These are phyloP conservation scores for Sphinx pinastri DNA, from an alignment of 2,888 invertebrate species.

Conservation along the genomic window DNA sequence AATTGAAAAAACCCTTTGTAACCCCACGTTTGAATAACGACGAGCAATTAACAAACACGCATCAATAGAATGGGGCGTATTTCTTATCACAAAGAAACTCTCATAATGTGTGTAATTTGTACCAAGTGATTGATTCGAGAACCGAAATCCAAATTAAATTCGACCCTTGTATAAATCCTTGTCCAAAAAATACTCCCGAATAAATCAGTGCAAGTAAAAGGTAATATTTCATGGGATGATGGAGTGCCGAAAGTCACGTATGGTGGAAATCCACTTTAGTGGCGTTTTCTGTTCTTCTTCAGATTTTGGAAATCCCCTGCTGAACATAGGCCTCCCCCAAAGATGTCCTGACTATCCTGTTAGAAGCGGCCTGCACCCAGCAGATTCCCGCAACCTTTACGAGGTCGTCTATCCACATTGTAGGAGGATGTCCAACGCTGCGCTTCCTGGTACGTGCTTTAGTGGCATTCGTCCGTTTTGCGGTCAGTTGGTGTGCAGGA, in stretches of 20 bases:
- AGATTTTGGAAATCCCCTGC: too few relatives aligned
- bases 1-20: background rate
- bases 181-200: background rate
- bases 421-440: too few relatives aligned
- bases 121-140: constrained; percentile 13
- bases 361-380: too few relatives aligned
- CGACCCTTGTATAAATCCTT: constrained; percentile 21
- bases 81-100: constrained; percentile 1
- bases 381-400: too few relatives aligned
- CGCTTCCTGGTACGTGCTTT: too few relatives aligned
- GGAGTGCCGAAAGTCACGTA: background rate
- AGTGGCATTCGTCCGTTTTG: too few relatives aligned
- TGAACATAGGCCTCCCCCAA: too few relatives aligned
- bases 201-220: background rate
- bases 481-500: too few relatives aligned
- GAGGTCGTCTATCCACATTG: too few relatives aligned
- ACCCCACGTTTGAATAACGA: background rate
- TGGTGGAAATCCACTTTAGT: too few relatives aligned
- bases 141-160: constrained; percentile 15
- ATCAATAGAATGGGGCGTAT: background rate
- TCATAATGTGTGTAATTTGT: constrained; percentile 5
- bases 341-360: too few relatives aligned
- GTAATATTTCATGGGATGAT: constrained; percentile 12
- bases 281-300: too few relatives aligned
- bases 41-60: background rate